Conservation (phyloP, 2,888 invertebrate genomes). For the Eudemis profundana region DNA sequence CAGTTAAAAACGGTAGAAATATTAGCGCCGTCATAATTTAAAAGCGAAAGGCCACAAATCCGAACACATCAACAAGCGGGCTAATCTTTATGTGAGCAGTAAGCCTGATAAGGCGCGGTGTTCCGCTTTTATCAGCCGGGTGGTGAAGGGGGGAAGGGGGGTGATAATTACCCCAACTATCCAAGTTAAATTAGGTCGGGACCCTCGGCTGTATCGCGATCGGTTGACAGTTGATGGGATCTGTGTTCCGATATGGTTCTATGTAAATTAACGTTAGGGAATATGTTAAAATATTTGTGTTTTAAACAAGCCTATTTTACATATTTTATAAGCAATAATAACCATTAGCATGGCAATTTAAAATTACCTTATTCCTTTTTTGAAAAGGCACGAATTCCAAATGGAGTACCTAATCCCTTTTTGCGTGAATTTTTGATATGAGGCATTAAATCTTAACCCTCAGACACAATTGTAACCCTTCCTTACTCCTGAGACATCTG, state of each 20-base stretch:
- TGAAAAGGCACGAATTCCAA: too few species aligned
- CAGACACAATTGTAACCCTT: too few species aligned
- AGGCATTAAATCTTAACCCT: too few species aligned
- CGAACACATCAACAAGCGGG: constrained; percentile 34
- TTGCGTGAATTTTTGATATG: too few species aligned
- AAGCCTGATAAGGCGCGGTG: constrained; percentile 54
- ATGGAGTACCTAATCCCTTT: too few species aligned
- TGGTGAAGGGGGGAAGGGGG: constrained; percentile 42
- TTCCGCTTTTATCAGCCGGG: constrained; percentile 55
- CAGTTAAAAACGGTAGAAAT: neutral
- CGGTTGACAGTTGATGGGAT: constrained; percentile 27
- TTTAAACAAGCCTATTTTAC: too few species aligned
- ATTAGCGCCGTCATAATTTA: constrained; percentile 1
- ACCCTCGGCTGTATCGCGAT: constrained; percentile 39
- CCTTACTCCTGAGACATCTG: too few species aligned
- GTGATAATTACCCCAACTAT: constrained; percentile 63
- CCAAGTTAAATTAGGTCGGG: constrained; percentile 64
- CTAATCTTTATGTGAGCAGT: constrained; percentile 44
- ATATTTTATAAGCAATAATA: too few species aligned
- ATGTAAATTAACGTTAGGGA: constrained; percentile 9
- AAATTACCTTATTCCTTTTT: too few species aligned
- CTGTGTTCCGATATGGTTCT: constrained; percentile 3
- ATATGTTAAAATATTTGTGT: neutral
- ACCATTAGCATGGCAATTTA: too few species aligned
- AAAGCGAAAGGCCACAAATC: constrained; percentile 29